These are phyloP conservation scores for Leptinotarsa texana DNA, from an alignment of 1,140 invertebrate species.

Conservation along the genomic window DNA sequence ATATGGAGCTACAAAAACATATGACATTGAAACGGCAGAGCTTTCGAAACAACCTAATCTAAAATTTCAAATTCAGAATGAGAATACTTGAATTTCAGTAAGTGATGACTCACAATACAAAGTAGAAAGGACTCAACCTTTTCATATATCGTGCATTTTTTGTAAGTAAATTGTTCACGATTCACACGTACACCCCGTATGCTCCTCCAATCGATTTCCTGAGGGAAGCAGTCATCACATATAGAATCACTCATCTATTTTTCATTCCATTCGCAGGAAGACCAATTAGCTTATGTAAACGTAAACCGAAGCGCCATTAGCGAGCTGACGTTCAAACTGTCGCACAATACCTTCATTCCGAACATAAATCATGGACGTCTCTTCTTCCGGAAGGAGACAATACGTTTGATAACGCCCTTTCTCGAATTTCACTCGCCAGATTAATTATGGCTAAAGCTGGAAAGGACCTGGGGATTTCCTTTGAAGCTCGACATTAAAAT, in stretches of 20 bases:
- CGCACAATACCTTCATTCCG: constrained; percentile 18
- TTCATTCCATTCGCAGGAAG: background rate
- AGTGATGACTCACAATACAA: too few relatives aligned
- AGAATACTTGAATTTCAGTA: too few relatives aligned
- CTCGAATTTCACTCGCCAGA: constrained; percentile 16
- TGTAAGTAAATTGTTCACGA: too few relatives aligned
- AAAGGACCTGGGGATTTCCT: background rate
- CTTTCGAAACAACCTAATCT: too few relatives aligned
- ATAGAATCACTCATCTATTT: background rate
- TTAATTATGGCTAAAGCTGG: constrained; percentile 14
- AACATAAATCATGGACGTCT: constrained; percentile 17
- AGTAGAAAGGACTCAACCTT: too few relatives aligned
- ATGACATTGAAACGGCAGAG: too few relatives aligned
- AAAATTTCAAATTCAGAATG: too few relatives aligned
- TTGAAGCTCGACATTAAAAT: background rate
- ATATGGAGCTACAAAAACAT: too few relatives aligned
- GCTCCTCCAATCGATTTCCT: too few relatives aligned
- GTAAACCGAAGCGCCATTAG: constrained; percentile 9
- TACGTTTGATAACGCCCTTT: constrained; percentile 14
- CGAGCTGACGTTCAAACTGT: constrained; percentile 4
- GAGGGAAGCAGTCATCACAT: too few relatives aligned
- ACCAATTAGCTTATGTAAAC: constrained; percentile 24
- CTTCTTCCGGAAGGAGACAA: background rate
- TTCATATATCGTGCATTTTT: too few relatives aligned
- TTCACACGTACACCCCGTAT: too few relatives aligned